Evolutionary conservation across 2,888 invertebrate species (phyloP), one percentile per base, ranked within the genome.

Genomic region (Epistrophella euchroma): DNA sequence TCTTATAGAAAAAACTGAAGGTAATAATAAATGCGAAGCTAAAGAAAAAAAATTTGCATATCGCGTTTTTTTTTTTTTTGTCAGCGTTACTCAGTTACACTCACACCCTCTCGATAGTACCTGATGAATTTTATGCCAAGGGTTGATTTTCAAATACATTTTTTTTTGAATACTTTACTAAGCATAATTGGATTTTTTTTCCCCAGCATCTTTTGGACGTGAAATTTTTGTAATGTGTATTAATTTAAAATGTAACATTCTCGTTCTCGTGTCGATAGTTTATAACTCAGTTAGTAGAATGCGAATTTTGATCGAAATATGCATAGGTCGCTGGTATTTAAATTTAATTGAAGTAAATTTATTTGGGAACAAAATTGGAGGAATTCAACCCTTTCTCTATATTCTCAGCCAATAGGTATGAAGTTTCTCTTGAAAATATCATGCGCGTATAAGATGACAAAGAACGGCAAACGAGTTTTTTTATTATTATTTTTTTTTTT

Each of bases 71-170:
- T 75, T 80, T 80, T 77, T 70, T 77, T 55, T 50, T 22, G 52
- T 58, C 68, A 47, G 19, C 40, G 52, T 77, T 71, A 64, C 70
- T 71, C 71, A 64, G 79, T 47, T 64, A 73, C 37, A 52, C 77
- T 64, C 77, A 60, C 74, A 45, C 86, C 86, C 68, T 45, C 25
- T 52, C 35, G 50, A 52, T 37, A 5, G 50, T 73, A 77, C 77
- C 86, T 82, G 86, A 86, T 86, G 82, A 86, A 82, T 86, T 86
- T 78, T 58, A 81, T 82, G 77, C 86, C 73, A 82, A 78, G 86
- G 86, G 86, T 82, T 86, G 77, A 72, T 83, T 73, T 82, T 86
- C 25, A n/a, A 52, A 52, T 28, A n/a, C 25, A 3, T 4, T 50
- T 68, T 80, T 66, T 72, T 76, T 56, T 85, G 47, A 45, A 60